phyloP scores from a whole-genome alignment of 2,797 vertebrate genomes.

The Gadopsis bispinosus region DNA sequence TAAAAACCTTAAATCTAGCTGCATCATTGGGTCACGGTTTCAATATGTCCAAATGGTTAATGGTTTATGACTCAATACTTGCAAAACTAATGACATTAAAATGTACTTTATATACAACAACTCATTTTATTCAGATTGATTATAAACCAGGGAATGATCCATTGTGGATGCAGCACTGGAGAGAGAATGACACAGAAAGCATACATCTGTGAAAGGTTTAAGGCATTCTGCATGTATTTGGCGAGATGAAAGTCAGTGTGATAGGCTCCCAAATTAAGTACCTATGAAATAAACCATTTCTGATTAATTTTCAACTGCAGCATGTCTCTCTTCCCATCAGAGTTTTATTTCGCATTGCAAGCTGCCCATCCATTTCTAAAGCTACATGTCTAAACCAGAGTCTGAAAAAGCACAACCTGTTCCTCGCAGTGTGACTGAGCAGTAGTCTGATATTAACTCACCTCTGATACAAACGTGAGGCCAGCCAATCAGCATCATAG shows the following conservation, averaged over 20 bases:
- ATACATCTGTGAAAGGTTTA: not conserved
- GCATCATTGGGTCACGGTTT: not conserved
- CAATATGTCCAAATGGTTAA: not conserved
- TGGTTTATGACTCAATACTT: too few relatives aligned
- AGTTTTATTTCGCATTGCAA: too few relatives aligned
- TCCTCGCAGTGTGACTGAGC: slow-evolving; percentile 6
- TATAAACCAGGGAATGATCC: not conserved
- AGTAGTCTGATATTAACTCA: not conserved
- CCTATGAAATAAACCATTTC: not conserved
- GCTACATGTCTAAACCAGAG: not conserved
- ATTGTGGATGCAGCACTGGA: not conserved
- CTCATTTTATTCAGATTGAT: not conserved
- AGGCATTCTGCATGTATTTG: not conserved
- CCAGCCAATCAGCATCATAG: not conserved
- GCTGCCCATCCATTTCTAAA: not conserved
- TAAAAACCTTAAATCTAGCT: not conserved
- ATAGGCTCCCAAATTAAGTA: too few relatives aligned
- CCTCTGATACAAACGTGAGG: not conserved
- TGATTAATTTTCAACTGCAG: not conserved
- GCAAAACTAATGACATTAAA: not conserved
- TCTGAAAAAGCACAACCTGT: slow-evolving; percentile 1
- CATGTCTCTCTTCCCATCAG: not conserved
- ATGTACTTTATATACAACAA: not conserved
- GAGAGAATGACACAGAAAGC: not conserved
- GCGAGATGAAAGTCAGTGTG: not conserved